Evolutionary conservation across 2,888 invertebrate genomes (phyloP), one percentile per base, ranked within the genome.

Genomic region (Acronicta aceris): DNA sequence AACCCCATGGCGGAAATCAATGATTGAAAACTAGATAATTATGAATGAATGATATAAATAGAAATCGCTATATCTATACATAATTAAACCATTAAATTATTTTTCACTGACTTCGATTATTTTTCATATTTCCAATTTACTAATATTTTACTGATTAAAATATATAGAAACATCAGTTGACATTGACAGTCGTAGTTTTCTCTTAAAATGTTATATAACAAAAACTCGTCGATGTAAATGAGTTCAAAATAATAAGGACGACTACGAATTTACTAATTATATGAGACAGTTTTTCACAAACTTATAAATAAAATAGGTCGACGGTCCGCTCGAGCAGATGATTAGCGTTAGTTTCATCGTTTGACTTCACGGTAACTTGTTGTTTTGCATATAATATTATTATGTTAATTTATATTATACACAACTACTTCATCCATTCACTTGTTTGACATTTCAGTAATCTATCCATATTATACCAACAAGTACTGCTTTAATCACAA

Each of bases 151-250:
- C 33, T 10, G 9, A 2, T 30, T 10, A 10, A 1, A 33, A 12
- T 0, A n/a, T n/a, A 38, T 1, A 13, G 13, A 4, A 43, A 21
- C 25, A 10, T 10, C 21, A 2, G 38, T 13, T 71, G 69, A 65
- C 69, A 69, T 16, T 71, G 69, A 65, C 69, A 69, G 15, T 54
- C 15, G 45, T 43, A 2, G 30, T 56, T 55, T 49, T 49, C 16
- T 21, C 17, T 17, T 52, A 25, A 21, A 21, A 21, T 21, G 21
- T 21, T 12, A 5, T 33, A n/a, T 42, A 6, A 16, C 13, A 27
- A 16, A 13, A 10, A 48, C 17, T 33, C 8, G 15, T 12, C 10
- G n/a, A 8, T 21, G 25, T 8, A n/a, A 49, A 68, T 25, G 68
- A 66, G 65, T 68, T 67, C 49, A 36, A n/a, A n/a, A n/a, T 21